Conservation (phyloP, 2,797 vertebrate species). For the Columba guinea region DNA sequence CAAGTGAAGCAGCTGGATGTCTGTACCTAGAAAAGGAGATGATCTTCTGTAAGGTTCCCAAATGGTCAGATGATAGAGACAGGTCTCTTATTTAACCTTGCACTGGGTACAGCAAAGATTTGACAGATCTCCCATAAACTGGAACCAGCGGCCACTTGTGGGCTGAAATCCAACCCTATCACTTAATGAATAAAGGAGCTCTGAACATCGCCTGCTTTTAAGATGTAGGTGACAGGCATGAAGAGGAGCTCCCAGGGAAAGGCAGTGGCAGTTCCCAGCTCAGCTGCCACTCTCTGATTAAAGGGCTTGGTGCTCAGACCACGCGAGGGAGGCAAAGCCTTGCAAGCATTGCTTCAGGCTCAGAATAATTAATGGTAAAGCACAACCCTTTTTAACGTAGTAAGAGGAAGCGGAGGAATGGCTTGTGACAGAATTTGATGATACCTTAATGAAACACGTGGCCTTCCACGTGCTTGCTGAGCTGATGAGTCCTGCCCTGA, state of each 20-base stretch:
- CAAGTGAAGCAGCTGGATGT: not conserved
- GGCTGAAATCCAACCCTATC: not conserved
- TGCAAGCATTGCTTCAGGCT: rapidly evolving
- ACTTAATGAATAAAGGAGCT: not conserved
- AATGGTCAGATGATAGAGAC: not conserved
- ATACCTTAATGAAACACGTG: not conserved
- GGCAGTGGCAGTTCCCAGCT: rapidly evolving
- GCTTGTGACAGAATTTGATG: not conserved
- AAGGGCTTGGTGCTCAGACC: not conserved
- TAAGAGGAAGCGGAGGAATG: not conserved
- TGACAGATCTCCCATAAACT: not conserved
- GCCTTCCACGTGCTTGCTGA: not conserved
- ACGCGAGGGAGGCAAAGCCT: not conserved
- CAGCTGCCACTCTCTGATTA: not conserved
- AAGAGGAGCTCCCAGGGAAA: not conserved
- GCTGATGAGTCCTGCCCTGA: not conserved
- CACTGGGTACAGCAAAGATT: not conserved
- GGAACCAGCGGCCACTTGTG: not conserved
- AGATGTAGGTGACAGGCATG: not conserved
- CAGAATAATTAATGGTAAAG: not conserved
- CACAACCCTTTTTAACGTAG: not conserved
- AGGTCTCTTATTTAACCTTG: not conserved
- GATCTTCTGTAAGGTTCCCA: not conserved
- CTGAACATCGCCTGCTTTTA: not conserved
- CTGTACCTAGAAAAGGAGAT: not conserved